Base-by-base conservation (phyloP, 2,888 invertebrate genomes). In the Andrena chrysosceles region DNA sequence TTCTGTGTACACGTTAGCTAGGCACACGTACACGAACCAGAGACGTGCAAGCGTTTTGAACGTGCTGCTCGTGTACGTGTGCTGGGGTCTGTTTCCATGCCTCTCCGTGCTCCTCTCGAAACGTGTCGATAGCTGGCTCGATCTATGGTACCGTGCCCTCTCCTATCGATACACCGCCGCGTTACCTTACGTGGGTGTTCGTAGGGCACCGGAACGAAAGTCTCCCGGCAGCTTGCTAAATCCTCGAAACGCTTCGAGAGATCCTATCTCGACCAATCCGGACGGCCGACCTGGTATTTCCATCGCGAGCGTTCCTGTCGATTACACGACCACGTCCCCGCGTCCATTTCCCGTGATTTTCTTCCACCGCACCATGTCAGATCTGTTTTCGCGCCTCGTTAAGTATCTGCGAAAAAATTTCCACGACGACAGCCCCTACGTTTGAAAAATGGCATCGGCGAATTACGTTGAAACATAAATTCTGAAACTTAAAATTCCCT, bases 181-280 rank as follows among this genome's bases (percentile, higher is more conserved):
- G 78, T 84, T 87, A 72, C 68, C 80, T 89, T 83, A 89, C 85
- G 88, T 88, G 89, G 85, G 87, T 83, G 88, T 89, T 83, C 85
- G 74, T 83, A 84, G 86, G 84, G 86, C 87, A 89, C 89, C 90
- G 91, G 89, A 91, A 91, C 91, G 90, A 91, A 91, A 91, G 91
- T 91, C 88, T 71, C 48, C 74, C 88, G 85, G 77, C 81, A 71
- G 86, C 88, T 88, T 80, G 86, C 90, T 88, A 91, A 89, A 91
- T 90, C 91, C 89, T 91, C 90, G 89, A 91, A 91, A 91, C 87
- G 88, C 88, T 77, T 23, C 87, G 85, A 87, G 75, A 81, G 87
- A 89, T 89, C 81, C 84, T 85, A 89, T 89, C 86, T 86, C 83
- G 60, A 48, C 77, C 86, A 63, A 87, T 85, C 78, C 72, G 66